Percentiles rank a stretch among this genome's conserved stretches.
Conservation (phyloP, 2,888 invertebrate species). For the Nomada flava region DNA sequence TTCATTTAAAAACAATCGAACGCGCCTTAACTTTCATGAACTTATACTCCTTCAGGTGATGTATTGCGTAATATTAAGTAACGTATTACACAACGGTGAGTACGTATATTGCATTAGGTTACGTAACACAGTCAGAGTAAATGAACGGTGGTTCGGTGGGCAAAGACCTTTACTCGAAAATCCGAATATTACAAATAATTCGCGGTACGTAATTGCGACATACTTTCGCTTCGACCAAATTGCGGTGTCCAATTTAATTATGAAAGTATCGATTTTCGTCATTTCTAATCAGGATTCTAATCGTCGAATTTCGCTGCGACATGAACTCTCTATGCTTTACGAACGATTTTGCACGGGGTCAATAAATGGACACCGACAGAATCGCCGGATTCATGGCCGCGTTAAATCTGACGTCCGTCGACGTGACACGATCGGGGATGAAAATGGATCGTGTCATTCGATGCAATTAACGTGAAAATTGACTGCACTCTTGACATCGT, state of each 20-base stretch:
- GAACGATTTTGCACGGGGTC: not conserved
- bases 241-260: not conserved
- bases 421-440: slow-evolving; percentile 28
- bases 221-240: not conserved
- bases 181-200: not conserved
- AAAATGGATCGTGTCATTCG: slow-evolving; percentile 25
- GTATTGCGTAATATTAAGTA: slow-evolving; percentile 21
- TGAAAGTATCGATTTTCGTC: not conserved
- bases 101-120: slow-evolving; percentile 14
- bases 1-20: not conserved
- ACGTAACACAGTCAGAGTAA: slow-evolving; percentile 3
- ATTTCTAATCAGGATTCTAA: not conserved
- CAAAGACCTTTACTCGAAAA: not conserved
- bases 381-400: slow-evolving; percentile 14
- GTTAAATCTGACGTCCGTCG: slow-evolving; percentile 26
- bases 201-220: not conserved
- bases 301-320: not conserved
- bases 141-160: not conserved
- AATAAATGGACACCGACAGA: not conserved
- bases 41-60: not conserved
- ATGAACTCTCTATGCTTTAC: not conserved
- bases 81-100: slow-evolving; percentile 12
- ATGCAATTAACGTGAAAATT: slow-evolving; percentile 28
- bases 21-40: not conserved
- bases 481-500: not conserved